These are phyloP conservation scores for Myotis vivesi DNA, from an alignment of 2,797 vertebrate species.

Conservation along the genomic window DNA sequence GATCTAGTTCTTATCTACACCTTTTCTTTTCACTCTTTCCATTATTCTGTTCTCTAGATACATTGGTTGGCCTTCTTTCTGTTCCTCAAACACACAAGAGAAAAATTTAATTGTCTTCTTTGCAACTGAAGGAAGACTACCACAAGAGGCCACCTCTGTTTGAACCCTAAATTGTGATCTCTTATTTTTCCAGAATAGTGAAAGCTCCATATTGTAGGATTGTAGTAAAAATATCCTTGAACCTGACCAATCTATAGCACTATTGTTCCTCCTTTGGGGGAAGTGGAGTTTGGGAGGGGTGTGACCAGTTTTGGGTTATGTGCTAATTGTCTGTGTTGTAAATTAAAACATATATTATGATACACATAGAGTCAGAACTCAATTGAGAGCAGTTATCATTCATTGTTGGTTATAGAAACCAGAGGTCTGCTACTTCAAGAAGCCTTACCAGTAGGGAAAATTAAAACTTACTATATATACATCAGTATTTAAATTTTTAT, in stretches of 20 bases:
- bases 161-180: neutral
- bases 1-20: neutral
- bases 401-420: neutral
- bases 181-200: neutral
- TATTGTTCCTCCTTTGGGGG: neutral
- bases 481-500: neutral
- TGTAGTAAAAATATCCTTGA: neutral
- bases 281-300: neutral
- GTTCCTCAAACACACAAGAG: neutral
- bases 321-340: neutral
- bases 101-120: neutral
- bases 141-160: neutral
- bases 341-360: neutral
- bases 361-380: neutral
- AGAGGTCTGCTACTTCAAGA: neutral
- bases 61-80: neutral
- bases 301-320: neutral
- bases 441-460: neutral
- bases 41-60: neutral
- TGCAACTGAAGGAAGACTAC: neutral
- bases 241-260: neutral
- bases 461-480: neutral
- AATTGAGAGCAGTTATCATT: neutral
- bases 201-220: neutral
- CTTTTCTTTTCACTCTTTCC: neutral